Percentiles rank a stretch among this genome's conserved stretches.
Conservation (phyloP, 64 coral and sea anemone genomes). For the Montipora cactus region DNA sequence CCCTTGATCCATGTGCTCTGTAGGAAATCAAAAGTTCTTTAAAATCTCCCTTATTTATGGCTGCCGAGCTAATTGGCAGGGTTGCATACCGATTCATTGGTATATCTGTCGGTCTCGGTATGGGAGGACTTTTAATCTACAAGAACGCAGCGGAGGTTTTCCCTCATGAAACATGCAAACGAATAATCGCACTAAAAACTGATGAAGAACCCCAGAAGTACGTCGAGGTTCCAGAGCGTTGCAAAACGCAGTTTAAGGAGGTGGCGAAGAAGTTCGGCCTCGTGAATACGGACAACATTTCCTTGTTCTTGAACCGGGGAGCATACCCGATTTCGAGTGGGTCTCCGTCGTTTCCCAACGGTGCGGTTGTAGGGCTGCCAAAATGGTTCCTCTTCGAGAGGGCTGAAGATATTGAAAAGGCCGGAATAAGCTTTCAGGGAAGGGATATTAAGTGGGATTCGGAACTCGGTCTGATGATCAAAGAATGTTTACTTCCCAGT, state of each 20-base stretch:
- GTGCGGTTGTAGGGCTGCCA: conserved; percentile 78
- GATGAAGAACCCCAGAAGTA: conserved; percentile 48
- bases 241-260: conserved; percentile 56
- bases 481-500: conserved; percentile 70
- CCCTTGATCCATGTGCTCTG: background rate
- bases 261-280: conserved; percentile 65
- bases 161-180: conserved; percentile 71
- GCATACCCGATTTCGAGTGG: conserved; percentile 80
- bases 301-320: conserved; percentile 81
- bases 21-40: background rate
- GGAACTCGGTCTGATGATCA: conserved; percentile 82
- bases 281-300: conserved; percentile 57
- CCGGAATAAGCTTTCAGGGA: conserved; percentile 81
- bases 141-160: conserved; percentile 75
- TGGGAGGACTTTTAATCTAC: conserved; percentile 83
- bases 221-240: conserved; percentile 52
- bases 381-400: conserved; percentile 83
- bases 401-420: conserved; percentile 75
- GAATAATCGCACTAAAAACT: conserved; percentile 28
- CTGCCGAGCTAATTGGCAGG: conserved; percentile 73
- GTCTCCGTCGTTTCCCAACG: conserved; percentile 71
- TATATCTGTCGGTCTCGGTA: conserved; percentile 85
- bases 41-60: conserved; percentile 48
- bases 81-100: conserved; percentile 78
- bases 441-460: conserved; percentile 92